Evolutionary conservation across 2,888 invertebrate species (phyloP), one percentile per base, ranked within the genome.

Genomic region (Cantharis rufa): DNA sequence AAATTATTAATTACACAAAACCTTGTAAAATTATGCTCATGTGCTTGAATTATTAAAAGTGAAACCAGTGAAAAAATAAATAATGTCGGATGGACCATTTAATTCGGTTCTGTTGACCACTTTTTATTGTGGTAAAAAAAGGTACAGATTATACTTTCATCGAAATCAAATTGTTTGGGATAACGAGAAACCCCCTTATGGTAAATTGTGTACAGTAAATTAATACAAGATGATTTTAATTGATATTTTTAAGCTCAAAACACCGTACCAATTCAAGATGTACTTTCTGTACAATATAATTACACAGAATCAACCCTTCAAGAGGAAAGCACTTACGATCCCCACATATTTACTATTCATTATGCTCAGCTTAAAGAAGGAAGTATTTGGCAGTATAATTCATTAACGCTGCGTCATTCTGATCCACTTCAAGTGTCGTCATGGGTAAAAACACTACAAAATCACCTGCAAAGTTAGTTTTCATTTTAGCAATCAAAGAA

Each of bases 91-190:
- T 21, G 24, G 64, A n/a, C 11, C n/a, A 21, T 66, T 66, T 13
- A 85, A 86, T 78, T 84, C 86, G 13, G 88, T 88, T 73, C 84
- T 88, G 32, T 79, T 88, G 15, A 87, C 84, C 81, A 92, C 91
- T 79, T 93, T 93, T 86, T 87, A 90, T 69, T 90, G 91, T 76
- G 90, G 90, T 80, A 92, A 91, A 84, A 92, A 92, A 86, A 89
- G 91, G 81, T 91, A 90, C 84, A 89, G 91, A 78, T 92, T 92
- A 15, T 90, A 92, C 86, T 90, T 92, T 81, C 92, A 92, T 86
- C 90, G 90, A 72, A 90, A 91, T 80, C 90, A 89, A 73, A 87
- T 93, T 76, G 91, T 91, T 69, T 93, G 93, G 93, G 92, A 93
- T 84, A 91, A 90, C 69, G 90, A 90, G 81, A 89, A 89, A 81